phyloP scores from a whole-genome alignment of 1,140 invertebrate species.

The Drosophila nigromelanica region DNA sequence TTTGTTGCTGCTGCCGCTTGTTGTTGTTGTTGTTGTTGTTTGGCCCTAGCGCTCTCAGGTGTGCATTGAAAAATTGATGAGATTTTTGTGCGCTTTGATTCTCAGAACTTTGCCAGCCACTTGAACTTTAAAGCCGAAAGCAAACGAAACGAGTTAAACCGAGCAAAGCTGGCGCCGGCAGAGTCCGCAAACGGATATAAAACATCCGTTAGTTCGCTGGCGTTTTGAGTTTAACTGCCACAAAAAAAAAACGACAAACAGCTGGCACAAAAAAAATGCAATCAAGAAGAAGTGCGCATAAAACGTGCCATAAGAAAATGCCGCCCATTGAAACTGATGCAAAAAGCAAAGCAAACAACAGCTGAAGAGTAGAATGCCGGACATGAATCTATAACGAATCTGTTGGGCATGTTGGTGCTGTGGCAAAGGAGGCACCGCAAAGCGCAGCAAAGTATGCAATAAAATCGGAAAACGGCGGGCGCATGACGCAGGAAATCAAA shows the following conservation, averaged over 20 bases:
- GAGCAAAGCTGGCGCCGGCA: not conserved
- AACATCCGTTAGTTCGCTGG: slow-evolving; percentile 9
- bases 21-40: slow-evolving; percentile 18
- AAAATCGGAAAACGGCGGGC: slow-evolving; percentile 32
- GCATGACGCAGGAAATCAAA: slow-evolving; percentile 58
- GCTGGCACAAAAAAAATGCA: slow-evolving; percentile 15
- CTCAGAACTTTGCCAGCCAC: slow-evolving; percentile 11
- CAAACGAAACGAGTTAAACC: slow-evolving; percentile 12
- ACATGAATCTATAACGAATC: slow-evolving; percentile 70
- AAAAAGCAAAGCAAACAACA: not conserved
- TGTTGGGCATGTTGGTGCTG: slow-evolving; percentile 62
- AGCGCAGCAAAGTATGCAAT: slow-evolving; percentile 53
- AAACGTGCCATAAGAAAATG: slow-evolving; percentile 22
- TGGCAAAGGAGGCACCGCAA: slow-evolving; percentile 10
- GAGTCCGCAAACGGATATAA: slow-evolving; percentile 27
- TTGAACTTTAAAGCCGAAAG: slow-evolving; percentile 44
- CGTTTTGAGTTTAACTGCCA: slow-evolving; percentile 11
- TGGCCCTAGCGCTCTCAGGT: slow-evolving; percentile 41
- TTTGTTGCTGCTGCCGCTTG: slow-evolving; percentile 35
- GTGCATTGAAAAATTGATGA: slow-evolving; percentile 75
- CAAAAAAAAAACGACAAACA: slow-evolving; percentile 19
- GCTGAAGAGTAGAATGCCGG: slow-evolving; percentile 14
- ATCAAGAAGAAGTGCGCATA: slow-evolving; percentile 3
- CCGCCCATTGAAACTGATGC: slow-evolving; percentile 48
- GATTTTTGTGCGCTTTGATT: slow-evolving; percentile 60